Evolutionary conservation across 2,888 invertebrate species (phyloP).

Genomic region (Hydraecia micacea): DNA sequence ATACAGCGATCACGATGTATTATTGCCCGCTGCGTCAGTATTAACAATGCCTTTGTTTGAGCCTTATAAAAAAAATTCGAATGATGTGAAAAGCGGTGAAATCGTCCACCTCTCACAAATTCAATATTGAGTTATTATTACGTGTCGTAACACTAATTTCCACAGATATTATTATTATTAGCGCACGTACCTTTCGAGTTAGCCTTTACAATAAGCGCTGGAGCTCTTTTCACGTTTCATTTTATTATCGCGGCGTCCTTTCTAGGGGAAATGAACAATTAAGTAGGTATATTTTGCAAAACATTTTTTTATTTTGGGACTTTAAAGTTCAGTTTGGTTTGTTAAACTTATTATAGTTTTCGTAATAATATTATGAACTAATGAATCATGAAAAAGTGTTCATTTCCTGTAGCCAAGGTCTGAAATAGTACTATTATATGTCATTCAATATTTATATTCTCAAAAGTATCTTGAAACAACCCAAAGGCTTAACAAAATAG

Average conservation of each 20-base stretch:
- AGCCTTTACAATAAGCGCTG: constrained; percentile 57
- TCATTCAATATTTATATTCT: background rate
- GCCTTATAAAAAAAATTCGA: background rate
- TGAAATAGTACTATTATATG: constrained; percentile 60
- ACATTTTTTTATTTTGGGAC: rapidly evolving
- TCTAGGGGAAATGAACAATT: constrained; percentile 53
- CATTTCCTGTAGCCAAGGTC: constrained; percentile 51
- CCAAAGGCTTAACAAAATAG: constrained; percentile 29
- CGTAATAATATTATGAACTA: background rate
- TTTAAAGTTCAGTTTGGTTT: background rate
- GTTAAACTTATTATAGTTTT: background rate
- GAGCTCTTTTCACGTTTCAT: constrained; percentile 64
- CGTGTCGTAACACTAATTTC: constrained; percentile 67
- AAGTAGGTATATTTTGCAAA: background rate
- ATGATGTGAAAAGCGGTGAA: constrained; percentile 37
- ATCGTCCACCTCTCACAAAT: constrained; percentile 58
- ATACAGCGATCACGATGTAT: background rate
- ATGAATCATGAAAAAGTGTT: constrained; percentile 28
- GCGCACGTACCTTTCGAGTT: constrained; percentile 64
- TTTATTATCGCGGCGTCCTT: constrained; percentile 51
- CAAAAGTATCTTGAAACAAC: background rate
- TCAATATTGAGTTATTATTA: constrained; percentile 64
- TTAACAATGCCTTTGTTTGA: background rate
- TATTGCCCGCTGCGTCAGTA: background rate
- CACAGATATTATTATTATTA: constrained; percentile 64